Evolutionary conservation across 2,113 vertebrate species (phyloP), one percentile per base, ranked within the genome.

Genomic region (Motacilla tschutschensis): DNA sequence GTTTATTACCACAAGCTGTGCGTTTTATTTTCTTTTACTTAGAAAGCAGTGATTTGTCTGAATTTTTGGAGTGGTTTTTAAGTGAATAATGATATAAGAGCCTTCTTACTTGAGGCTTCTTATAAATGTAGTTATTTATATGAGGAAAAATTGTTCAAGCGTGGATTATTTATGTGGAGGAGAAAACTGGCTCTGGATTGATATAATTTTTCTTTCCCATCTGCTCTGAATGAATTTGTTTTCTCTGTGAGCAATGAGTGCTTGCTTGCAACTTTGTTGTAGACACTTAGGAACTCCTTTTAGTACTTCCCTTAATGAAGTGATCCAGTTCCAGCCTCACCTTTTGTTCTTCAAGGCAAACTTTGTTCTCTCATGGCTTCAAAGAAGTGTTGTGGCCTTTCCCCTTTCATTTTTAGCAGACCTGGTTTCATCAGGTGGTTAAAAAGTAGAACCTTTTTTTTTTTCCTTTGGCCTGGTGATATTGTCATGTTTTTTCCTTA

Each of bases 41-140:
- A 82, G 89, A 91, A 93, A 79, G 82, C 59, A 29, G 87, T 73
- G 84, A 94, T 95, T 89, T 86, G 70, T 94, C 85, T 88, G 85
- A 91, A 79, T 89, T 91, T 91, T 79, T 92, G 59, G 83, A 93
- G 89, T 88, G 82, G 20, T 89, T 85, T 91, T 91, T 95, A 93
- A 93, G 90, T 94, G 90, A 92, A 74, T 90, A 94, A 92, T 88
- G 88, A 91, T 87, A 69, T 69, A 85, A 93, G 79, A 91, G 76
- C 60, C 60, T 85, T 83, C 83, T 86, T 79, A 85, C 83, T 94
- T 73, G 82, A 89, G 62, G 75, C 86, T 92, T 87, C 83, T 89
- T 90, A 85, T 69, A 87, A 94, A 91, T 80, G 62, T 75, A 71
- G 85, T 93, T 90, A 93, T 87, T 90, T 94, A 93, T 89, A 81